Base-by-base conservation (phyloP, 2,113 vertebrate species). In the Blennius ocellaris region DNA sequence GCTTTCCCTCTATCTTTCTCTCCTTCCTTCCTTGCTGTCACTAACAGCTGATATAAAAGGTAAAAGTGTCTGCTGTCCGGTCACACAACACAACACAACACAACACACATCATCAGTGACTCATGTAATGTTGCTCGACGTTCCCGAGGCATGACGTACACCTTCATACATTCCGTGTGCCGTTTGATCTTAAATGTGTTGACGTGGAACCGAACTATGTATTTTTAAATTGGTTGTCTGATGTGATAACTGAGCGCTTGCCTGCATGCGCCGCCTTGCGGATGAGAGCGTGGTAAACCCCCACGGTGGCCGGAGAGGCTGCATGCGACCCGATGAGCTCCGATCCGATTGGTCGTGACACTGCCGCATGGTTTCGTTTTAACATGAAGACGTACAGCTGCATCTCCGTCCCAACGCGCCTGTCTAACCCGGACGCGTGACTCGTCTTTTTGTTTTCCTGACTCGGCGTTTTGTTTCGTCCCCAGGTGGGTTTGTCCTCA, bases 401-500 rank as follows among this genome's bases (percentile, higher is more conserved):
- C 21, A 30, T 30, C 21, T 30, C 2, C 2, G 21, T 30, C 4
- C 21, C 21, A 30, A 30, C 4, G 21, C 21, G 4, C 2, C 14
- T 44, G 11, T 58, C 44, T 74, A 80, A 80, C 64, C 57, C 36
- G 2, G 2, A 50, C 12, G 8, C 12, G n/a, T 67, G n/a, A 38
- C 41, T 59, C 5, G 43, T 39, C 14, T 11, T 15, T 8, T 38
- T 65, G 14, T 12, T 48, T 15, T 7, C n/a, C n/a, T 48, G 12
- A n/a, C 14, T n/a, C n/a, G 14, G 8, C 45, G n/a, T 48, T 72
- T 16, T 17, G 6, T 63, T 14, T 38, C 48, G 7, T 57, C 41
- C 68, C 57, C 92, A 99, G 98, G 98, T 99, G 90, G 97, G 97
- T 57, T 92, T 99, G 85, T 97, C 97, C 6, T 94, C 94, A 71